Evolutionary conservation across 2,888 invertebrate species (phyloP).

Genomic region (Alcis repandata): DNA sequence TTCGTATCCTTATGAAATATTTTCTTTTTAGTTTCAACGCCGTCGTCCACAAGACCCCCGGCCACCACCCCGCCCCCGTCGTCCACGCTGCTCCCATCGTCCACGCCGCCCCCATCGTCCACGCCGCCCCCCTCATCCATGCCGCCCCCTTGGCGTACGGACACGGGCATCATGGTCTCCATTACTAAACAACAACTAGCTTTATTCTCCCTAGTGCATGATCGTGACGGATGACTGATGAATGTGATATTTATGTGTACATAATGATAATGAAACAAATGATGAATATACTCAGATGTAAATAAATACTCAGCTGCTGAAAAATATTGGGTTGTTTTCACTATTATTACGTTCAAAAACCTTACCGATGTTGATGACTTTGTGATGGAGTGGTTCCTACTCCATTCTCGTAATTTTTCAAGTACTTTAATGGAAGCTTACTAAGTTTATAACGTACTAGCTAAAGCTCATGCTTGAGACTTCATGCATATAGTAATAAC

Average conservation of each 20-base stretch:
- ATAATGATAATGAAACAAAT: conserved; percentile 71
- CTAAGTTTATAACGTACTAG: too few species aligned
- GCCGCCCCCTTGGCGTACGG: conserved; percentile 68
- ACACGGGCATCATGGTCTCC: conserved; percentile 79
- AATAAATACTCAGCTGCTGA: conserved; percentile 85
- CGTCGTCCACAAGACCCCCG: conserved; percentile 83
- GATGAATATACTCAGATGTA: conserved; percentile 74
- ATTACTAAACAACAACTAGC: conserved; percentile 74
- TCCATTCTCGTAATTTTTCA: too few species aligned
- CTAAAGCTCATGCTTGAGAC: too few species aligned
- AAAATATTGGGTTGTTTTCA: conserved; percentile 54
- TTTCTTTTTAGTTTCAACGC: conserved; percentile 81
- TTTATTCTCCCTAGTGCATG: conserved; percentile 60
- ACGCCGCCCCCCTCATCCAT: conserved; percentile 68
- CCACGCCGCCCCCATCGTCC: conserved; percentile 68
- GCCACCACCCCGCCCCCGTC: conserved; percentile 78
- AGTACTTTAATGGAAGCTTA: too few species aligned
- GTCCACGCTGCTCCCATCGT: conserved; percentile 66
- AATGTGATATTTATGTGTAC: conserved; percentile 86
- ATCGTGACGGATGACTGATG: conserved; percentile 78
- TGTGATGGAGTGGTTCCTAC: too few species aligned
- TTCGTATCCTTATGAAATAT: not conserved
- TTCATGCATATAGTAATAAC: too few species aligned
- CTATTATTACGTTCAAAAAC: not conserved
- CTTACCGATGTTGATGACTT: not conserved